phyloP scores from a whole-genome alignment of 1,140 invertebrate genomes.

The Trichoplusia ni region DNA sequence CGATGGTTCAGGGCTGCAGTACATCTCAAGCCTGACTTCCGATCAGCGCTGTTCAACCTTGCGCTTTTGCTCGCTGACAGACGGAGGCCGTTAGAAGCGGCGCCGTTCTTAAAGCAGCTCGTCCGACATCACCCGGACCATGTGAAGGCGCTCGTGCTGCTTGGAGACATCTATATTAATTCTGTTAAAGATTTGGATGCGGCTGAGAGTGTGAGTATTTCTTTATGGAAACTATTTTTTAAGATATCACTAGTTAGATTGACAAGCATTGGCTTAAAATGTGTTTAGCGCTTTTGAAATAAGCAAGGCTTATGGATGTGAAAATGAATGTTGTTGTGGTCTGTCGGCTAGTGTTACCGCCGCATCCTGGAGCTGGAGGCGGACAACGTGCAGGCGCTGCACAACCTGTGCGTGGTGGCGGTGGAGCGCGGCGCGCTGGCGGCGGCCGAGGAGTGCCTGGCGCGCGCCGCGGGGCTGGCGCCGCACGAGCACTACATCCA shows the following conservation, averaged over 20 bases:
- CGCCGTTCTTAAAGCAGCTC: conserved; percentile 95
- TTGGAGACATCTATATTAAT: conserved; percentile 98
- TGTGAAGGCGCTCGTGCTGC: conserved; percentile 95
- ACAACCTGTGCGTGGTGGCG: conserved; percentile 97
- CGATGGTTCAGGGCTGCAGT: conserved; percentile 94
- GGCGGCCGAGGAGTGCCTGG: conserved; percentile 91
- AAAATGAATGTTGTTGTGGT: neutral
- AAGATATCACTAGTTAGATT: too few species aligned
- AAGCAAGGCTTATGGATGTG: neutral
- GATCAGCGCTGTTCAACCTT: conserved; percentile 97
- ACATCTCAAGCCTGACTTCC: conserved; percentile 92
- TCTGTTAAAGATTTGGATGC: conserved; percentile 96
- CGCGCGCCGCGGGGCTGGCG: conserved; percentile 89
- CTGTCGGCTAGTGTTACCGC: conserved; percentile 89
- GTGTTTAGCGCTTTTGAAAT: neutral
- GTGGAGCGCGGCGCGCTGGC: conserved; percentile 94
- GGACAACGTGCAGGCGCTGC: conserved; percentile 95
- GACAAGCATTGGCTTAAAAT: too few species aligned
- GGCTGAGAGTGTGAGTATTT: conserved; percentile 90
- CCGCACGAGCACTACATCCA: conserved; percentile 95
- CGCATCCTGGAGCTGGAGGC: conserved; percentile 94
- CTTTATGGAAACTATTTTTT: neutral
- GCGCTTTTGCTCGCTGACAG: conserved; percentile 94
- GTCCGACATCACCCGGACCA: conserved; percentile 96
- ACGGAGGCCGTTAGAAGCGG: conserved; percentile 93